These are phyloP conservation scores for Tachyglossus aculeatus DNA, from an alignment of 2,797 vertebrate genomes.

Conservation along the genomic window DNA sequence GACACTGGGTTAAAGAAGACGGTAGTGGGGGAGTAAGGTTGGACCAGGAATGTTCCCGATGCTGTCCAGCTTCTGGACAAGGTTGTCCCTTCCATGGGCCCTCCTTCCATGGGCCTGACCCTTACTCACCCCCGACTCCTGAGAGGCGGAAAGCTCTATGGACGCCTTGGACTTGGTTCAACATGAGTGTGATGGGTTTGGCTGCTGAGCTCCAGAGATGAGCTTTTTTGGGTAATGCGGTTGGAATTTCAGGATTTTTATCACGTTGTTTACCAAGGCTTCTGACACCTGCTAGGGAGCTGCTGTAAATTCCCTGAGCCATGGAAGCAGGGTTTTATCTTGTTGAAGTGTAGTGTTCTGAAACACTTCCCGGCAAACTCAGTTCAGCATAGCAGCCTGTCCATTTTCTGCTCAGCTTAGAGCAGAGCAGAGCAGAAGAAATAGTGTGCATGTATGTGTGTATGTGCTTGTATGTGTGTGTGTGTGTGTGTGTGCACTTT, in stretches of 20 bases:
- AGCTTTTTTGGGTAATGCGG: not conserved
- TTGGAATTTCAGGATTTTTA: not conserved
- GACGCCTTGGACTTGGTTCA: not conserved
- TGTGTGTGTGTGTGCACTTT: not conserved
- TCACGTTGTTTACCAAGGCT: not conserved
- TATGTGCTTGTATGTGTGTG: not conserved
- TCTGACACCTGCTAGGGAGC: not conserved
- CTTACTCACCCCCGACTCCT: too few relatives aligned
- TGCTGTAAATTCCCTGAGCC: not conserved
- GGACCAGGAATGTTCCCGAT: too few relatives aligned
- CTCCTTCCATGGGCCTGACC: not conserved
- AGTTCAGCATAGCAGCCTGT: not conserved
- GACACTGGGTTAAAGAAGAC: too few relatives aligned
- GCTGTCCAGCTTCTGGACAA: too few relatives aligned
- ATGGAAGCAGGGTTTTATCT: not conserved
- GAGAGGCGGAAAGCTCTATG: not conserved
- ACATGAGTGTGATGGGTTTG: not conserved
- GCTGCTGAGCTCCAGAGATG: not conserved
- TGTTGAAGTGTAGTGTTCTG: not conserved
- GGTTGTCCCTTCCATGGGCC: not conserved
- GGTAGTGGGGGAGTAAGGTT: too few relatives aligned
- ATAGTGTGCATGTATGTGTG: rapidly evolving
- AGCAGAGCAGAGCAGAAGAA: not conserved
- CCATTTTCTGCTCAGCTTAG: too few relatives aligned
- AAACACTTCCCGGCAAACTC: not conserved